Percentiles rank a stretch among this genome's conserved stretches.
phyloP scores from a whole-genome alignment of 2,888 invertebrate genomes.

The Gasteruption jaculator region DNA sequence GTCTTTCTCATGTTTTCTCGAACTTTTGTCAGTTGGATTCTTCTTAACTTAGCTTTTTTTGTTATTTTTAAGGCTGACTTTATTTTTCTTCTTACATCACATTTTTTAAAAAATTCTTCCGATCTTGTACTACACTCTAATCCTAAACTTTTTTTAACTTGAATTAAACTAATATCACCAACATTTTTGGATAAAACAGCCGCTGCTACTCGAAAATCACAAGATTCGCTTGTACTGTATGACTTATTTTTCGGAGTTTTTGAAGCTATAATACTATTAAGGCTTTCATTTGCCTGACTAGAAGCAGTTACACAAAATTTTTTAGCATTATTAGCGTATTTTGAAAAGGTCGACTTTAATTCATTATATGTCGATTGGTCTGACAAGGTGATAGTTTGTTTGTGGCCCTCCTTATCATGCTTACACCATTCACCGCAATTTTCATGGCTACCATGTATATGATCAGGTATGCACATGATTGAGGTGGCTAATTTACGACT shows the following conservation, averaged over 20 bases:
- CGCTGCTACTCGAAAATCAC: neutral
- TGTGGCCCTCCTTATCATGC: neutral
- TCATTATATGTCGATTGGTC: conserved; percentile 13
- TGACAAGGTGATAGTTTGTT: conserved; percentile 12
- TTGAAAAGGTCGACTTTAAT: conserved; percentile 12
- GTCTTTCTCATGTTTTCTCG: conserved; percentile 7
- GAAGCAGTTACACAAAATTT: conserved; percentile 24
- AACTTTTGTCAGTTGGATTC: neutral
- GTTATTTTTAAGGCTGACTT: neutral
- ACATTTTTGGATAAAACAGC: conserved; percentile 6
- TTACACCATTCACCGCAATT: conserved; percentile 24
- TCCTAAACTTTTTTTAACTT: neutral
- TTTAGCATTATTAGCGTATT: conserved; percentile 22
- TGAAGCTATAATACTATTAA: conserved; percentile 28
- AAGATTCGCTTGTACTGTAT: neutral
- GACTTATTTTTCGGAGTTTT: conserved; percentile 25
- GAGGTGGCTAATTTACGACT: conserved; percentile 10
- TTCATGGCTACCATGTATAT: conserved; percentile 20
- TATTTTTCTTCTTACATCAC: neutral
- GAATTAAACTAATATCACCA: conserved; percentile 8
- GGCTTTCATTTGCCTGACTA: conserved; percentile 25
- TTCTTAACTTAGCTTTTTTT: neutral
- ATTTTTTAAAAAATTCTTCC: neutral
- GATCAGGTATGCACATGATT: conserved; percentile 19
- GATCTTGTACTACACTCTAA: neutral